Conservation (phyloP, 2,888 invertebrate species). For the Nomada hirtipes region DNA sequence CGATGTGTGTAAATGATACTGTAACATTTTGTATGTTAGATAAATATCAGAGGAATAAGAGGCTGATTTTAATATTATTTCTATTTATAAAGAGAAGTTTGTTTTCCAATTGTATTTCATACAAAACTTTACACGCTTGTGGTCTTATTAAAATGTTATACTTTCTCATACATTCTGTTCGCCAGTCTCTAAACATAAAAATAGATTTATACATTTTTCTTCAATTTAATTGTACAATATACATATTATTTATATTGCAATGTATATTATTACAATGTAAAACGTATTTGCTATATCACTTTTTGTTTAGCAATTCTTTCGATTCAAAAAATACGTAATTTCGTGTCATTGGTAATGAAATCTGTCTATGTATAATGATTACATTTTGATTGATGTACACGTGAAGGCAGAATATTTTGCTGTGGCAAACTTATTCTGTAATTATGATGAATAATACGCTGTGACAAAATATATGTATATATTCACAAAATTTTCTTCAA, state of each 20-base stretch:
- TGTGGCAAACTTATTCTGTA: slow-evolving; percentile 48
- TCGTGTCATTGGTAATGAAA: slow-evolving; percentile 35
- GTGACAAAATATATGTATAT: slow-evolving; percentile 52
- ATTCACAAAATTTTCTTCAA: slow-evolving; percentile 41
- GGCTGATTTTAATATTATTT: slow-evolving; percentile 37
- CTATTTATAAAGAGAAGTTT: slow-evolving; percentile 48
- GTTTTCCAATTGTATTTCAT: slow-evolving; percentile 50
- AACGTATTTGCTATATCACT: slow-evolving; percentile 74
- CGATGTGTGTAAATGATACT: slow-evolving; percentile 35
- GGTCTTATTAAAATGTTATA: slow-evolving; percentile 51
- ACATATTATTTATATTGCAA: slow-evolving; percentile 45
- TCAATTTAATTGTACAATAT: slow-evolving; percentile 70
- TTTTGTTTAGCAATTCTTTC: slow-evolving; percentile 60
- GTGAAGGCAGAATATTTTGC: slow-evolving; percentile 52
- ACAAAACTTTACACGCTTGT: slow-evolving; percentile 66
- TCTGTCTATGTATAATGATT: slow-evolving; percentile 54
- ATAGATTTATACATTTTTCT: slow-evolving; percentile 76
- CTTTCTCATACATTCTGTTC: slow-evolving; percentile 54
- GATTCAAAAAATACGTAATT: slow-evolving; percentile 73
- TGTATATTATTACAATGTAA: slow-evolving; percentile 40
- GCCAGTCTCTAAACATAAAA: slow-evolving; percentile 78
- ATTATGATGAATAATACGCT: slow-evolving; percentile 43
- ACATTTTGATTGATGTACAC: slow-evolving; percentile 56
- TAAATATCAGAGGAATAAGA: slow-evolving; percentile 32
- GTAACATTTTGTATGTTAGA: slow-evolving; percentile 10